A percentile compares a stretch with the other conserved stretches of the same genome.
Conservation (phyloP, 2,797 vertebrate species). For the Rhinichthys osculus region DNA sequence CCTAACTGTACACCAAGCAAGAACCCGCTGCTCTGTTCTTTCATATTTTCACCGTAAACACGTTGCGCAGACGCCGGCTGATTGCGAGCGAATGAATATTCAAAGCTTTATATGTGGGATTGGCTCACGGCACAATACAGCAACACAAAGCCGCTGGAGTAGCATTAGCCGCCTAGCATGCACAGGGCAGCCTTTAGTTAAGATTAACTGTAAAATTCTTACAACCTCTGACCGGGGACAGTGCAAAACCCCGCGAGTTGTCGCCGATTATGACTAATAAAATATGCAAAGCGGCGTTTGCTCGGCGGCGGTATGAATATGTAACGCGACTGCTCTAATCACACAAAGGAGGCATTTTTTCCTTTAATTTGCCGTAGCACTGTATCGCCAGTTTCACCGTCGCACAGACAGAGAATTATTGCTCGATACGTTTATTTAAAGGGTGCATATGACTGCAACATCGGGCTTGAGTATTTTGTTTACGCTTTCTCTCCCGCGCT, state of each 20-base stretch:
- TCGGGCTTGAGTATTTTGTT: slow-evolving; percentile 46
- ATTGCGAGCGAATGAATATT: slow-evolving; percentile 81
- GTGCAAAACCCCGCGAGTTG: slow-evolving; percentile 60
- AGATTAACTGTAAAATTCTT: slow-evolving; percentile 65
- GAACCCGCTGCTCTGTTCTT: slow-evolving; percentile 1
- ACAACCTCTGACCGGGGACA: slow-evolving; percentile 63
- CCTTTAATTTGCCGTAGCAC: slow-evolving; percentile 79
- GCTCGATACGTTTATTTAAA: slow-evolving; percentile 65
- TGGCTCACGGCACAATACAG: slow-evolving; percentile 66
- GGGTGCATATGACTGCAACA: slow-evolving; percentile 12
- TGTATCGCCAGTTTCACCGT: slow-evolving; percentile 82
- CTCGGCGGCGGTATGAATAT: slow-evolving; percentile 82
- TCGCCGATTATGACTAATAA: slow-evolving; percentile 91
- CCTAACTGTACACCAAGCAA: slow-evolving; percentile 40
- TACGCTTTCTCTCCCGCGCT: slow-evolving; percentile 59
- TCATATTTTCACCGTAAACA: slow-evolving; percentile 58
- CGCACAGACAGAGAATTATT: slow-evolving; percentile 74
- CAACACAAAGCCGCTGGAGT: slow-evolving; percentile 78
- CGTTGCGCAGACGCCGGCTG: slow-evolving; percentile 60
- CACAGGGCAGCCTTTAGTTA: slow-evolving; percentile 70
- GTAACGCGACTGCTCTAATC: slow-evolving; percentile 79
- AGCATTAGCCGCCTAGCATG: slow-evolving; percentile 76
- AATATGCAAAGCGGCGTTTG: slow-evolving; percentile 92
- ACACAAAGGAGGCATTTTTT: slow-evolving; percentile 81
- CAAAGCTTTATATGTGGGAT: slow-evolving; percentile 75